A percentile compares a stretch with the other conserved stretches of the same genome.
Evolutionary conservation across 2,797 vertebrate species (phyloP).

Genomic region (Gymnothorax reevesii): DNA sequence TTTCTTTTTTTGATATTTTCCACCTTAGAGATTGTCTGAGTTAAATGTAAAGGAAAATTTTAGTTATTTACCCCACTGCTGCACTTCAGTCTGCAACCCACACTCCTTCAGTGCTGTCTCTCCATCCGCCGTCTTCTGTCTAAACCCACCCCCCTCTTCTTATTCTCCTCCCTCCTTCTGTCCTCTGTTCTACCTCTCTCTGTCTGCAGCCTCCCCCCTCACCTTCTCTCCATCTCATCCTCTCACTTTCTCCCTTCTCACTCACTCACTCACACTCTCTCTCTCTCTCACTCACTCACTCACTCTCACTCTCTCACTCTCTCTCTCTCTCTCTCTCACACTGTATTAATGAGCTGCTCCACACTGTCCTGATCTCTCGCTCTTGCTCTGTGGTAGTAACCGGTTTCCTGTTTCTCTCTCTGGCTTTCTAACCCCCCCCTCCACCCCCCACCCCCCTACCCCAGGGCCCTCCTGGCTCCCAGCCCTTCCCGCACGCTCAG

Average conservation of each 20-base stretch:
- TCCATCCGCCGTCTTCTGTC: not conserved
- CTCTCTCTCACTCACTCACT: not conserved
- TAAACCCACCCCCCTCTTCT: not conserved
- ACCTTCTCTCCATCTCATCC: not conserved
- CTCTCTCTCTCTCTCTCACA: slow-evolving; percentile 22
- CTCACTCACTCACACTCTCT: not conserved
- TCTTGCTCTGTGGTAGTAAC: slow-evolving; percentile 34
- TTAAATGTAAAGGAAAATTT: not conserved
- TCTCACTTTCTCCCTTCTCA: not conserved
- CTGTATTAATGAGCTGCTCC: slow-evolving; percentile 31
- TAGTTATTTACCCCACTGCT: not conserved
- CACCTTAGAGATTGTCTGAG: not conserved
- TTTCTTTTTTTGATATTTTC: not conserved
- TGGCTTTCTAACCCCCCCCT: slow-evolving; percentile 76
- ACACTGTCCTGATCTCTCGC: not conserved
- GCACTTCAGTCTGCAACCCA: not conserved
- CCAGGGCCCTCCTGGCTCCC: slow-evolving; percentile 97
- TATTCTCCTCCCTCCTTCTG: not conserved
- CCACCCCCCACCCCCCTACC: slow-evolving; percentile 51
- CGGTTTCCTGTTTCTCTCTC: slow-evolving; percentile 67
- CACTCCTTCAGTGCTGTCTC: not conserved
- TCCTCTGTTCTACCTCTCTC: not conserved
- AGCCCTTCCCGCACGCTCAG: slow-evolving; percentile 99
- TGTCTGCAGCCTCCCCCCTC: not conserved
- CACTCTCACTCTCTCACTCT: not conserved